Evolutionary conservation across 2,888 invertebrate species (phyloP).

Genomic region (Corbicula japonica): DNA sequence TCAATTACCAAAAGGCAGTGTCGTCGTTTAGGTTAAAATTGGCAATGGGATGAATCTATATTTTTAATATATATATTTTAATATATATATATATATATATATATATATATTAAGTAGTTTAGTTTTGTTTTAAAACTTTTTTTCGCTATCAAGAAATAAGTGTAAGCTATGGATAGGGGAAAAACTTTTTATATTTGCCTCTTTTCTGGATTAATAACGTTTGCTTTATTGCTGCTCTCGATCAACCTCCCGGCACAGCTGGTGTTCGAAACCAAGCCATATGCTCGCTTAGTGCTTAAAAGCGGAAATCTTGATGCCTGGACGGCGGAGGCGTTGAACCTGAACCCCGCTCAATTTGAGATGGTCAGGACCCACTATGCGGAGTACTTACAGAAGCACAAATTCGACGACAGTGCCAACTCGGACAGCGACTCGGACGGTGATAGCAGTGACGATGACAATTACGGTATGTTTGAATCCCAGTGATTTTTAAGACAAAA

Average conservation of each 20-base stretch:
- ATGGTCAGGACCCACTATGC: slow-evolving; percentile 28
- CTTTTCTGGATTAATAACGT: slow-evolving; percentile 13
- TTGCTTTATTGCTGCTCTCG: slow-evolving; percentile 17
- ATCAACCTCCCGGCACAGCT: slow-evolving; percentile 26
- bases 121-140: too few species aligned
- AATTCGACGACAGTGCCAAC: not conserved
- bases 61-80: too few species aligned
- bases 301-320: slow-evolving; percentile 31
- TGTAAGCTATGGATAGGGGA: slow-evolving; percentile 40
- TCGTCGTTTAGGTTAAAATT: too few species aligned
- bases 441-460: not conserved
- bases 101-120: too few species aligned
- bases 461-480: too few species aligned
- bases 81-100: too few species aligned
- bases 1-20: too few species aligned
- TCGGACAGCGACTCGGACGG: slow-evolving; percentile 4
- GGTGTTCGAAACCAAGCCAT: slow-evolving; percentile 44
- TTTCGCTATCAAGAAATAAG: too few species aligned
- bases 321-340: slow-evolving; percentile 30
- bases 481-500: too few species aligned
- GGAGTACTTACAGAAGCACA: slow-evolving; percentile 16
- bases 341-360: slow-evolving; percentile 13
- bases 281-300: slow-evolving; percentile 29
- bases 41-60: too few species aligned
- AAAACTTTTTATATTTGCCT: slow-evolving; percentile 20